phyloP scores from a whole-genome alignment of 1,140 invertebrate species.

The Theocolax elegans region DNA sequence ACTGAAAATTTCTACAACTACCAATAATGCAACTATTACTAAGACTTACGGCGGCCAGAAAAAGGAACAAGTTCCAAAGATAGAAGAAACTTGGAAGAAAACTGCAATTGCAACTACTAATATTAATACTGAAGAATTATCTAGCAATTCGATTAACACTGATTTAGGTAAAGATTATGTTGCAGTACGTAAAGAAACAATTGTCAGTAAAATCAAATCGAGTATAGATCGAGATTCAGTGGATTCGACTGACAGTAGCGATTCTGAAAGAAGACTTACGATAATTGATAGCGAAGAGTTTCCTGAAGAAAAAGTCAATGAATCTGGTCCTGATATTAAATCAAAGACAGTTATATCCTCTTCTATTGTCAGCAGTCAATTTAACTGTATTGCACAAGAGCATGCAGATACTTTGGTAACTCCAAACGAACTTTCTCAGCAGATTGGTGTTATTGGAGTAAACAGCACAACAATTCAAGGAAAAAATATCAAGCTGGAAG shows the following conservation, averaged over 20 bases:
- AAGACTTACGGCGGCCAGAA: constrained; percentile 30
- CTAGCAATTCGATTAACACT: not conserved
- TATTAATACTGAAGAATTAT: not conserved
- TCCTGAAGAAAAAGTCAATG: constrained; percentile 51
- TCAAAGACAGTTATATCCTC: not conserved
- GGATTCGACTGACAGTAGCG: constrained; percentile 76
- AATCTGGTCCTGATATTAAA: constrained; percentile 52
- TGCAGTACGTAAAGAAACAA: constrained; percentile 30
- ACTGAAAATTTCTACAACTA: not conserved
- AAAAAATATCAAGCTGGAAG: constrained; percentile 48
- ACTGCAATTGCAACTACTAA: not conserved
- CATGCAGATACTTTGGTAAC: not conserved
- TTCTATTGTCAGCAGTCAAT: not conserved
- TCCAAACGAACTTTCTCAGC: constrained; percentile 7
- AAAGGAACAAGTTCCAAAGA: constrained; percentile 44
- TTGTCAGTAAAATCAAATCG: constrained; percentile 56
- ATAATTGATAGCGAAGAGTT: constrained; percentile 68
- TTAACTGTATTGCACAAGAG: constrained; percentile 28
- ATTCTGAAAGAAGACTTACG: constrained; percentile 74
- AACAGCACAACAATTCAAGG: constrained; percentile 21
- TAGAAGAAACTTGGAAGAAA: constrained; percentile 55
- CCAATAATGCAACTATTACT: not conserved
- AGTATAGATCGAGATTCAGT: constrained; percentile 64
- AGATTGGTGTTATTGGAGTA: constrained; percentile 6
- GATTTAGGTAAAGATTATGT: constrained; percentile 23